Evolutionary conservation across 30 jellyfish, hydroid and myxozoan genomes (phyloP), one percentile per base, ranked within the genome.

Genomic region (Aurelia sp.): DNA sequence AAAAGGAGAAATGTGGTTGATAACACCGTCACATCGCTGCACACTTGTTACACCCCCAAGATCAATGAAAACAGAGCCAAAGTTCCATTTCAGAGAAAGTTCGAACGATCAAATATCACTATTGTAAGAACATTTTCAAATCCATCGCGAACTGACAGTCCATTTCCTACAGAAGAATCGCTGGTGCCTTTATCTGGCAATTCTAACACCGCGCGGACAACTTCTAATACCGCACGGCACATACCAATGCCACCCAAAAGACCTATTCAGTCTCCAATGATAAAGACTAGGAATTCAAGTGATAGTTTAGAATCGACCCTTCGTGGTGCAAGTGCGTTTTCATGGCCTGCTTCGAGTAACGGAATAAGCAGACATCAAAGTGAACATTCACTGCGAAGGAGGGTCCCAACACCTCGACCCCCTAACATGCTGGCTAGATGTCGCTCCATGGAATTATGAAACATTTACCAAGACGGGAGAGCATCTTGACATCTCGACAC

Each of bases 271-370:
- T 44, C 55, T 5, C 15, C 55, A 44, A 5, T 44, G 55, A 44
- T 44, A 44, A 44, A 44, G 55, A 44, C 69, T 62, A n/a, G 31
- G 21, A 10, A 8, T 13, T 12, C 24, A 13, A 18, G 16, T 13
- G 59, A 51, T 51, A 31, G 55, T 44, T 8, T 9, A 44, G 55
- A 44, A 44, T 44, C 55, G 0, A 44, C 55, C 15, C 16, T 44
- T 16, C 63, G 77, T 52, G 66, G 68, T 38, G 27, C 84, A 30
- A 67, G 78, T 20, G 84, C 84, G n/a, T 66, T 52, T 67, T 81
- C 91, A 4, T 81, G 91, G 91, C 91, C 84, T 3, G 91, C 24
- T 67, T 67, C 82, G 17, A 67, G 68, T 35, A 24, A 33, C 24
- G 74, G 76, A 4, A 16, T 68, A 9, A 64, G 63, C 24, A n/a